These are phyloP conservation scores for Miltochrista miniata DNA, from an alignment of 2,888 invertebrate genomes.

Conservation along the genomic window DNA sequence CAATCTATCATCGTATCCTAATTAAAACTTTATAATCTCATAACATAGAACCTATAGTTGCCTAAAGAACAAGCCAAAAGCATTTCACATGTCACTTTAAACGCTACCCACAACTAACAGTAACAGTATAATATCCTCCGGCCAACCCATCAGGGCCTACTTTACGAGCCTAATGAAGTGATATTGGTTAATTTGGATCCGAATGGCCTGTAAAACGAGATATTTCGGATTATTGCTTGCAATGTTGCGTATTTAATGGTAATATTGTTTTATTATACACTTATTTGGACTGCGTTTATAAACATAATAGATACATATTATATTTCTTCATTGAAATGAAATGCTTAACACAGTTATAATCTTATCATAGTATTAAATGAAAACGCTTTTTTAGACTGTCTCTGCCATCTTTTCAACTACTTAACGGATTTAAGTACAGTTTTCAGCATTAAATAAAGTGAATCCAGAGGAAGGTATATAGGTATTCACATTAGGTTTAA, in stretches of 20 bases:
- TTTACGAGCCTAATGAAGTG: slow-evolving; percentile 51
- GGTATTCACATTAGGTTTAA: too few relatives aligned
- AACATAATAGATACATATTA: too few relatives aligned
- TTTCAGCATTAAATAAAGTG: too few relatives aligned
- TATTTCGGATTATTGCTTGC: slow-evolving; percentile 33
- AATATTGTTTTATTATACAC: slow-evolving; percentile 31
- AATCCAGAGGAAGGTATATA: too few relatives aligned
- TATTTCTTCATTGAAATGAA: too few relatives aligned
- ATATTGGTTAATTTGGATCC: slow-evolving; percentile 51
- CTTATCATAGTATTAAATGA: too few relatives aligned
- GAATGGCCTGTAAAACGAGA: slow-evolving; percentile 47
- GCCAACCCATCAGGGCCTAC: slow-evolving; percentile 36
- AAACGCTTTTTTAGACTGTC: too few relatives aligned
- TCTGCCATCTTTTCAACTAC: too few relatives aligned
- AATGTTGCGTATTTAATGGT: slow-evolving; percentile 28
- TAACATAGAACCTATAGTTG: not conserved
- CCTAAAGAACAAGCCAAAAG: not conserved
- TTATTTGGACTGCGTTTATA: not conserved
- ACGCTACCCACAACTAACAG: not conserved
- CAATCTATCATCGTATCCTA: not conserved
- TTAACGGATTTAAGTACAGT: too few relatives aligned
- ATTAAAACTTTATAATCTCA: not conserved
- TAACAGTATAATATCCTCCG: slow-evolving; percentile 20
- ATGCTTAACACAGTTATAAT: too few relatives aligned
- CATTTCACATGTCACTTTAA: not conserved